Evolutionary conservation across 2,113 vertebrate species (phyloP).

Genomic region (Patagioenas fasciata): DNA sequence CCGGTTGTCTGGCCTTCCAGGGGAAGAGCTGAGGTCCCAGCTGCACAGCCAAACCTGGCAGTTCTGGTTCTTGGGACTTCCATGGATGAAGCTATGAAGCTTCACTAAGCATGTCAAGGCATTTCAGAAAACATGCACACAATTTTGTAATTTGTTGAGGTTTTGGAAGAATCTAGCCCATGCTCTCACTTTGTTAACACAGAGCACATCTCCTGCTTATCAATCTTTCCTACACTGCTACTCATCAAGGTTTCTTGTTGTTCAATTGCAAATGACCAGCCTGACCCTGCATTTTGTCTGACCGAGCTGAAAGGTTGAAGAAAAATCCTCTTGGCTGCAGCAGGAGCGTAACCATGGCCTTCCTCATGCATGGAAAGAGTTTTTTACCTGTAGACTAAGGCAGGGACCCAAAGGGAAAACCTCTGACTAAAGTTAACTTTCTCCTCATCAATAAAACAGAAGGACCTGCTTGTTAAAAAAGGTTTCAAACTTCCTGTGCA

Average conservation of each 20-base stretch:
- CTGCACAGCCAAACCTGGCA: neutral
- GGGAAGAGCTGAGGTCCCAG: neutral
- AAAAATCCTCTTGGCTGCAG: neutral
- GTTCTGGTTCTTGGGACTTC: neutral
- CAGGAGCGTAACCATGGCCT: neutral
- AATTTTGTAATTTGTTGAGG: neutral
- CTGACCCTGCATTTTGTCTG: neutral
- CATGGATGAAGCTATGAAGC: neutral
- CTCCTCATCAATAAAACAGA: neutral
- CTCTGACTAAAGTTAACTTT: neutral
- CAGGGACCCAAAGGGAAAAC: neutral
- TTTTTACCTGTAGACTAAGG: neutral
- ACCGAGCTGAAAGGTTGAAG: neutral
- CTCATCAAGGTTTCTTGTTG: neutral
- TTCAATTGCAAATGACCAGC: neutral
- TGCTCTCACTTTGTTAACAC: neutral
- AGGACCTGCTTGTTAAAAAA: neutral
- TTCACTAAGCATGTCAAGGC: neutral
- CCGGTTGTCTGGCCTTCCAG: rapidly evolving
- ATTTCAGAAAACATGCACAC: neutral
- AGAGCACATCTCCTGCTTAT: neutral
- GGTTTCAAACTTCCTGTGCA: neutral
- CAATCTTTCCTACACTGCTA: neutral
- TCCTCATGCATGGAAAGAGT: neutral
- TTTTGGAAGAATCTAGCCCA: neutral